Conservation (phyloP, 1,140 invertebrate genomes). For the Chrysopa pallens region DNA sequence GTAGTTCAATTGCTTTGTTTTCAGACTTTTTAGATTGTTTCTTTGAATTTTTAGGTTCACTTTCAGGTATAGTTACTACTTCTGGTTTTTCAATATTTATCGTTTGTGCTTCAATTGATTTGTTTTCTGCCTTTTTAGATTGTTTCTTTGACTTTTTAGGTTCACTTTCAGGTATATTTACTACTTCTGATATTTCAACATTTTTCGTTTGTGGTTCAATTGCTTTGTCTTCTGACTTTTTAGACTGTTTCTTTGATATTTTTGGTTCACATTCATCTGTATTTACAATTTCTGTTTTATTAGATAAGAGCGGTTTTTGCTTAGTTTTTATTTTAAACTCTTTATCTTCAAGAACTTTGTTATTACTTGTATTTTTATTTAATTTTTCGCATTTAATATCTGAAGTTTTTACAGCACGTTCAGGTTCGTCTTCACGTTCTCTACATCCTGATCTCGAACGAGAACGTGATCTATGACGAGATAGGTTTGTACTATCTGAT, state of each 20-base stretch:
- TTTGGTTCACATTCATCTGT: conserved; percentile 1
- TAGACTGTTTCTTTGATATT: not conserved
- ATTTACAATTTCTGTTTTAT: conserved; percentile 1
- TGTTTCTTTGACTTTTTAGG: conserved; percentile 20
- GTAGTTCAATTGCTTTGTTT: not conserved
- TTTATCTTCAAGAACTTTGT: conserved; percentile 7
- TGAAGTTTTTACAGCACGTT: conserved; percentile 2
- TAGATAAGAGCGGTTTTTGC: not conserved
- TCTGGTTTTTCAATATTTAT: conserved; percentile 16
- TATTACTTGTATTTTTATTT: conserved; percentile 1
- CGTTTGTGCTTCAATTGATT: conserved; percentile 10
- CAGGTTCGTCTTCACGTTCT: conserved; percentile 1
- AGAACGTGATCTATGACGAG: no score
- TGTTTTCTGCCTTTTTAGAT: conserved; percentile 5
- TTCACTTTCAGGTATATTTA: no score
- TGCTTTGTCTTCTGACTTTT: not conserved
- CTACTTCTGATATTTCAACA: not conserved
- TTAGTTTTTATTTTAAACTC: conserved; percentile 1
- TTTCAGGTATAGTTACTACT: conserved; percentile 12
- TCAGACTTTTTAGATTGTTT: not conserved
- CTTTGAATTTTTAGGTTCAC: not conserved
- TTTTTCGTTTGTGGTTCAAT: not conserved
- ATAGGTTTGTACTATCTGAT: not conserved
- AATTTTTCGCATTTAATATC: conserved; percentile 3
- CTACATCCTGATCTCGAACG: conserved; percentile 11